Evolutionary conservation across 2,888 invertebrate genomes (phyloP).

Genomic region (Protodeltote pygarga): DNA sequence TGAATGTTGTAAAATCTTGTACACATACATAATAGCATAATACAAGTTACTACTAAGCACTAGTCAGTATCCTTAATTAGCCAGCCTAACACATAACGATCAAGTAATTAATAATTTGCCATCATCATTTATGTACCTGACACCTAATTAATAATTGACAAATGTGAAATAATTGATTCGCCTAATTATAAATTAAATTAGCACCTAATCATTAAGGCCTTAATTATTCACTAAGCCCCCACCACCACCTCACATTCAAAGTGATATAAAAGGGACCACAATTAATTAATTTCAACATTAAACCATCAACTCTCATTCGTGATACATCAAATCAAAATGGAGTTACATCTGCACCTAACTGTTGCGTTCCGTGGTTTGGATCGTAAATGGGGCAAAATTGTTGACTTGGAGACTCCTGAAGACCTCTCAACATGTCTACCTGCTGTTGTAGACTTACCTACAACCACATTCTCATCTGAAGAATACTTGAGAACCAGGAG

Average conservation of each 20-base stretch:
- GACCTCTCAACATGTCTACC: constrained; percentile 53
- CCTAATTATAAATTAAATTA: too few relatives aligned
- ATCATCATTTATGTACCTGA: too few relatives aligned
- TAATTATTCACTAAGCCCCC: not conserved
- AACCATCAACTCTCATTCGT: not conserved
- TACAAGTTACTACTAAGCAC: too few relatives aligned
- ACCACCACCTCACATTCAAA: too few relatives aligned
- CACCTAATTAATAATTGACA: too few relatives aligned
- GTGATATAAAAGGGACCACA: constrained; percentile 15
- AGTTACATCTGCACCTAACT: constrained; percentile 68
- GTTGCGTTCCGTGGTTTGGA: constrained; percentile 67
- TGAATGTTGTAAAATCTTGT: too few relatives aligned
- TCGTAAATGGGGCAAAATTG: constrained; percentile 66
- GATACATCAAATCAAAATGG: constrained; percentile 53
- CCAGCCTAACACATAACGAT: too few relatives aligned
- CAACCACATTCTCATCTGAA: constrained; percentile 69
- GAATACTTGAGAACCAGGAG: constrained; percentile 58
- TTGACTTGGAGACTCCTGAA: constrained; percentile 61
- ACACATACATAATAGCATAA: too few relatives aligned
- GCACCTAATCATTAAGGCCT: constrained; percentile 4
- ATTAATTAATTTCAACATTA: constrained; percentile 15
- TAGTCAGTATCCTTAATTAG: too few relatives aligned
- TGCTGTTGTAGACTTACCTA: constrained; percentile 57
- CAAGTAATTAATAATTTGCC: too few relatives aligned
- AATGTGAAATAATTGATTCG: too few relatives aligned